Evolutionary conservation across 2,888 invertebrate genomes (phyloP), one percentile per base, ranked within the genome.

Genomic region (Choristoneura rosaceana): DNA sequence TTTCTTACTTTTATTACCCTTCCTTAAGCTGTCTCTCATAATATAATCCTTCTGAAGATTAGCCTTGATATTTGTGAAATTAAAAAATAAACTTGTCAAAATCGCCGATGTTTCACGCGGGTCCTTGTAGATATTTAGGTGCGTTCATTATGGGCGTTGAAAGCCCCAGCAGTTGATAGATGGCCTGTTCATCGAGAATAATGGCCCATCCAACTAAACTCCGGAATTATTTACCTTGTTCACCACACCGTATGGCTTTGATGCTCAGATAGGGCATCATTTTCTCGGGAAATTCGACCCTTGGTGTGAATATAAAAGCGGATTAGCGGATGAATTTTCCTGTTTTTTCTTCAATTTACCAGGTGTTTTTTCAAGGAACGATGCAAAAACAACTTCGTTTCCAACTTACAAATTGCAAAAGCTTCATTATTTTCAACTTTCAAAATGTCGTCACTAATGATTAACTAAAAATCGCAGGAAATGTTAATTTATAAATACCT

Each of bases 101-200:
- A 50, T 50, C 10, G 14, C n/a, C 66, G 74, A 75, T 78, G 77
- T 79, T 82, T 80, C 52, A 74, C 79, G 75, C 71, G 73, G 66
- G 71, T 76, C 73, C 61, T 75, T 55, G 74, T 74, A 73, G 79
- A 81, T 81, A 76, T 74, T 76, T 74, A 79, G 77, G 80, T 79
- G 78, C 86, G 81, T 86, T 89, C 87, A 90, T 91, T 89, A 89
- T 82, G 80, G 67, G 77, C 79, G 84, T 74, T 85, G 86, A 88
- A 88, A 87, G 87, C 87, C 81, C 77, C 80, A 63, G 63, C 76
- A 77, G 82, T 85, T 90, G 91, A 91, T 90, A 88, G 88, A 91
- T 90, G 85, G 82, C 84, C 84, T 81, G 86, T 83, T 87, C 87
- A 85, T 84, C 83, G 82, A 84, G 85, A 90, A 88, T 91, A 91